Base-by-base conservation (phyloP, 2,113 vertebrate genomes). In the Mirounga angustirostris region DNA sequence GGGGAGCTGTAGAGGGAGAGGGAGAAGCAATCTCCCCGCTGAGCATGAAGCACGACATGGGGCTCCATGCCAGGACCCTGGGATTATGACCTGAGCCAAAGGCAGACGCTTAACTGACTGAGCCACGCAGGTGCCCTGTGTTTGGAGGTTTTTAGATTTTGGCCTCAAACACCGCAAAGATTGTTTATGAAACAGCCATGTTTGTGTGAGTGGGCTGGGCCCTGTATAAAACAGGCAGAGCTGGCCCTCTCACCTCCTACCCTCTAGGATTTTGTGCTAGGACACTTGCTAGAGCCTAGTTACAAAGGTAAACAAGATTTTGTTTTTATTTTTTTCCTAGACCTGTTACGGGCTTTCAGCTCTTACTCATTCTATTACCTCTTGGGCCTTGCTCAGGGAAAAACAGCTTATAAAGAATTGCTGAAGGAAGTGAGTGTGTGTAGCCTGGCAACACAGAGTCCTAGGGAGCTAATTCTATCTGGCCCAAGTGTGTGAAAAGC, bases 381-480 rank as follows among this genome's bases (percentile, higher is more conserved):
- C 90, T 80, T 94, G 82, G 86, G 40, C 50, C 5, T 97, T 96
- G 79, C n/a, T 86, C 82, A 94, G 9, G 87, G 61, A 74, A 96
- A 96, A 96, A 65, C n/a, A 87, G 46, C 65, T 86, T 81, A 40
- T 86, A 74, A 93, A 93, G 76, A 92, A 43, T 73, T 93, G 52
- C 79, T 94, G 16, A 71, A 94, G 79, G 82, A 92, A 79, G 46
- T 36, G 8, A 95, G 16, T 22, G 0, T 84, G 40, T 92, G 88
- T 81, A 82, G 69, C 46, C 58, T 94, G 88, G 63, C 58, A 69
- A 67, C 46, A 91, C 18, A 69, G 13, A 83, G 26, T 80, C 54
- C 0, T 79, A 54, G 81, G 76, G 33, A 91, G 85, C 56, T 71
- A 59, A 73, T 82, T 63, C 54, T 43, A 40, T 46, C 76, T 83